These are phyloP conservation scores for Lissonota sp. DNA, from an alignment of 2,888 invertebrate genomes.

Conservation along the genomic window DNA sequence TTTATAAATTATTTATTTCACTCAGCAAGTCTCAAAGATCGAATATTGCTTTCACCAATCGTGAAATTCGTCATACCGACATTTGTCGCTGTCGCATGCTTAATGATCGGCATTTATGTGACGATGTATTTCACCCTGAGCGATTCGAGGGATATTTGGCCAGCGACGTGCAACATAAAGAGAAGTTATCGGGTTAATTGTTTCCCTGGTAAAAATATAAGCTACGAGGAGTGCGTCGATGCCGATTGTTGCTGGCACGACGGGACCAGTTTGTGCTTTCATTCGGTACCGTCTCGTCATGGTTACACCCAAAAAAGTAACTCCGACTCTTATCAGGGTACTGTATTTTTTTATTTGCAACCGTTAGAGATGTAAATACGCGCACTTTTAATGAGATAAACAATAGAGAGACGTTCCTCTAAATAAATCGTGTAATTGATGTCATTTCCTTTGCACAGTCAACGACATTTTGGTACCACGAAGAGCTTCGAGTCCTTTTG, in stretches of 20 bases:
- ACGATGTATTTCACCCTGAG: slow-evolving; percentile 53
- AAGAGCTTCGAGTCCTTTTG: slow-evolving; percentile 70
- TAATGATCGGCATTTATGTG: slow-evolving; percentile 63
- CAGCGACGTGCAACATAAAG: slow-evolving; percentile 68
- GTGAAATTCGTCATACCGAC: slow-evolving; percentile 67
- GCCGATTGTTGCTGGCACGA: slow-evolving; percentile 85
- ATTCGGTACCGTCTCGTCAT: slow-evolving; percentile 85
- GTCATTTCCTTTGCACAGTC: slow-evolving; percentile 2
- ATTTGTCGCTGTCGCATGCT: slow-evolving; percentile 56
- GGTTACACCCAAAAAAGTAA: slow-evolving; percentile 82
- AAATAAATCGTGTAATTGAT: background rate
- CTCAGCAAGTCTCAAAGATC: slow-evolving; percentile 61
- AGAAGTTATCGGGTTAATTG: slow-evolving; percentile 70
- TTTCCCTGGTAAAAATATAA: slow-evolving; percentile 74
- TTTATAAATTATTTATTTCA: background rate
- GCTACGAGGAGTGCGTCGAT: slow-evolving; percentile 81
- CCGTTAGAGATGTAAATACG: background rate
- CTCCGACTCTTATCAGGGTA: slow-evolving; percentile 45
- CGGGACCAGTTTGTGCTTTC: slow-evolving; percentile 84
- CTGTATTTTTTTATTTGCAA: background rate
- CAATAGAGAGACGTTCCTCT: background rate
- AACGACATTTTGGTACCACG: slow-evolving; percentile 61
- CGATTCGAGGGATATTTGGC: slow-evolving; percentile 44
- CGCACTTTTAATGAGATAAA: background rate
- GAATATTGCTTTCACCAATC: slow-evolving; percentile 66